Base-by-base conservation (phyloP, 1,140 invertebrate species). In the Drosophila virilis region DNA sequence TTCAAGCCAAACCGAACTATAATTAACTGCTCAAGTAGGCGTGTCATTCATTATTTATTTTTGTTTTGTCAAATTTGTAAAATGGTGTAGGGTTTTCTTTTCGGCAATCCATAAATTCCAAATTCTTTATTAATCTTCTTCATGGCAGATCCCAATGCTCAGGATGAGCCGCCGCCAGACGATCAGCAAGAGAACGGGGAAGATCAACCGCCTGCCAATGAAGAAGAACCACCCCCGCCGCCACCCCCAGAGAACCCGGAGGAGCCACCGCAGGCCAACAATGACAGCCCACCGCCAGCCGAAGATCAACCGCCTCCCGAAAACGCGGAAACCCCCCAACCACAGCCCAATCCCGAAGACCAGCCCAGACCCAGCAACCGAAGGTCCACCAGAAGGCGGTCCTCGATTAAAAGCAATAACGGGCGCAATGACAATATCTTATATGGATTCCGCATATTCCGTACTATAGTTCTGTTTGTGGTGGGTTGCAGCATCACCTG, bases 21-120 rank as follows among this genome's bases (percentile, higher is more conserved):
- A 38, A 33, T n/a, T 66, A 38, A 52, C 50, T 10, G 9, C n/a
- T 35, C 10, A 42, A 57, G 71, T 74, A 74, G 65, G 65, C 65
- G 52, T 50, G 9, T 17, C 15, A 35, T 15, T 61, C n/a, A 15
- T 17, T 35, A 17, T 5, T 28, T 1, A n/a, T 48, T 48, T 5
- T n/a, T 22, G 46, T 48, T 4, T 28, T 40, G 10, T 22, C 1
- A 37, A 52, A 15, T 35, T 15, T 40, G 10, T 15, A 35, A 42
- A 48, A 15, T 60, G 10, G 0, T 22, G 6, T 40, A 28, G 15
- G 6, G 35, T 22, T 52, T 22, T 35, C 1, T 33, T 45, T 61
- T 17, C 17, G 62, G 42, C 52, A 38, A 32, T 6, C 6, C 10
- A 6, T 1, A 4, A 12, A 38, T 12, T 13, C 8, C 10, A 37